Conservation (phyloP, 2,888 invertebrate genomes). For the Orthosia gracilis region DNA sequence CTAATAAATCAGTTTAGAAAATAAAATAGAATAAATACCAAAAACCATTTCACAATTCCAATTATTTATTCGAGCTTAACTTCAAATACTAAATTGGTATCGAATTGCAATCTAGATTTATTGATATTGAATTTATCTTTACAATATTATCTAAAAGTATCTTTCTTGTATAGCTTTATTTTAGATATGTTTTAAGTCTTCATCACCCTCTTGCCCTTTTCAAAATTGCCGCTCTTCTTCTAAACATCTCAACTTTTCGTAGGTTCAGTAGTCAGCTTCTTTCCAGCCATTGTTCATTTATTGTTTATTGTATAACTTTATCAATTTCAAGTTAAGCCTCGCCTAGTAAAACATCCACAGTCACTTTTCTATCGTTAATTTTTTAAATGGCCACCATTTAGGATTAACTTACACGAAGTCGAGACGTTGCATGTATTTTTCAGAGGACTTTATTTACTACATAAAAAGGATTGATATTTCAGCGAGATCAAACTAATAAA, state of each 20-base stretch:
- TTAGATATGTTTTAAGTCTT: too few relatives aligned
- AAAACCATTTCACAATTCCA: neutral
- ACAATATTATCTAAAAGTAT: neutral
- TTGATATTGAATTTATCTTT: neutral
- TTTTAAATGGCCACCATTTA: neutral
- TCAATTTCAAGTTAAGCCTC: constrained; percentile 19
- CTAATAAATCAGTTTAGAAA: neutral
- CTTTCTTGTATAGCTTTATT: neutral
- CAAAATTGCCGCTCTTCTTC: too few relatives aligned
- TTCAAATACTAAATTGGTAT: neutral
- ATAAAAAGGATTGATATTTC: neutral
- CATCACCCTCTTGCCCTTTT: too few relatives aligned
- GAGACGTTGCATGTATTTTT: too few relatives aligned
- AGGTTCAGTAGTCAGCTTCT: too few relatives aligned
- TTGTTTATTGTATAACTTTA: neutral
- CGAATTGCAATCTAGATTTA: neutral
- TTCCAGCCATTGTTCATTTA: too few relatives aligned
- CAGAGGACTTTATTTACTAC: neutral
- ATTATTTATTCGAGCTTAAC: neutral
- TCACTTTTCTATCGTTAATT: constrained; percentile 1
- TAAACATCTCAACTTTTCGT: too few relatives aligned
- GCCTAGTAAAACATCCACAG: constrained; percentile 20
- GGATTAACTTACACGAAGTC: neutral
- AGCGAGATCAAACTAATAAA: neutral
- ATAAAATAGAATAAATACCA: neutral